A percentile compares a stretch with the other conserved stretches of the same genome.
Conservation (phyloP, 2,888 invertebrate genomes). For the Plusia festucae region DNA sequence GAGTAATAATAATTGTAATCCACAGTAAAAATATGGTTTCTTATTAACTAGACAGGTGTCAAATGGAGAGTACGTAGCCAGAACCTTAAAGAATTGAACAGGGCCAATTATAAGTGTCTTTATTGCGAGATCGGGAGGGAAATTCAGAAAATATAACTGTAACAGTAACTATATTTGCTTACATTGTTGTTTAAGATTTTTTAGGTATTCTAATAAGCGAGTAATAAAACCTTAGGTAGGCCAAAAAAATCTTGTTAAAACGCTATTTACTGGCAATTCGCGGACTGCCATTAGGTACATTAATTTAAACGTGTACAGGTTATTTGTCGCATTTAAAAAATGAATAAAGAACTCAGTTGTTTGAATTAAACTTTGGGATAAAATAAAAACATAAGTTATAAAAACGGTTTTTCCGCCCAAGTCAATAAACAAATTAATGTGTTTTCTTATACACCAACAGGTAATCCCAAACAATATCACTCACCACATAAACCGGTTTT, state of each 20-base stretch:
- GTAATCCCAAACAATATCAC: conserved; percentile 31
- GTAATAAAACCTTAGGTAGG: not conserved
- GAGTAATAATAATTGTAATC: no score
- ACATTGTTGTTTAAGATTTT: not conserved
- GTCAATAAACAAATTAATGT: no score
- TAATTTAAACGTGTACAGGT: not conserved
- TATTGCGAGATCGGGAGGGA: no score
- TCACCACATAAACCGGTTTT: conserved; percentile 66
- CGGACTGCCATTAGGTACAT: not conserved
- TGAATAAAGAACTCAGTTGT: not conserved
- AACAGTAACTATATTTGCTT: no score
- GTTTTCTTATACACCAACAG: not conserved
- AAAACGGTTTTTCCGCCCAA: not conserved
- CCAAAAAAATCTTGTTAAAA: not conserved
- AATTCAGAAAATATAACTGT: no score
- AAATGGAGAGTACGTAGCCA: no score
- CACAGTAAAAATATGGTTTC: no score
- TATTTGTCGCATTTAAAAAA: not conserved
- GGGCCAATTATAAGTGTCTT: no score
- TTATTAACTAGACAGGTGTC: no score
- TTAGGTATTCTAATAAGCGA: not conserved
- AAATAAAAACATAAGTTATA: not conserved
- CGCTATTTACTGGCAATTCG: not conserved
- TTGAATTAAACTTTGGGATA: not conserved
- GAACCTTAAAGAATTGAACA: no score